These are phyloP conservation scores for Girardia tigrina DNA, from an alignment of 2,888 invertebrate species.

Conservation along the genomic window DNA sequence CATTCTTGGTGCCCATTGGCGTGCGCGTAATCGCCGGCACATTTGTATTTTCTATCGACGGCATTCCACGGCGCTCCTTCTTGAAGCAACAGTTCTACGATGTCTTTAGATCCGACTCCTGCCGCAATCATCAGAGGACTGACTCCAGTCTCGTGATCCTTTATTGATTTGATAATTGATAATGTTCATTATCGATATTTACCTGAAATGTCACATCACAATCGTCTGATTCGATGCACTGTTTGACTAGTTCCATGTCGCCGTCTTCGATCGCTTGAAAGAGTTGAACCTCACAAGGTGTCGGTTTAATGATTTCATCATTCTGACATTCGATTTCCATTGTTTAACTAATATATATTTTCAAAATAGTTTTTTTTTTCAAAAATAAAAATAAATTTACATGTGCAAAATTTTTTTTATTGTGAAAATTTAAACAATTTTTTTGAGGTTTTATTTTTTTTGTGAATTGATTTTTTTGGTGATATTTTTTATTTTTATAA, in stretches of 20 bases:
- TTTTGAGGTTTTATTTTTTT: too few relatives aligned
- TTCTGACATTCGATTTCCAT: background rate
- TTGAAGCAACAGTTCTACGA: slow-evolving; percentile 31
- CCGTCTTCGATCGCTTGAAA: background rate
- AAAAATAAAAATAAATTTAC: too few relatives aligned
- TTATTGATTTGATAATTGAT: background rate
- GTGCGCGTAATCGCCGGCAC: slow-evolving; percentile 36
- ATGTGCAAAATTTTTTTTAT: too few relatives aligned
- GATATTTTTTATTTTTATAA: too few relatives aligned
- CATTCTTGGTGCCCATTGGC: slow-evolving; percentile 35
- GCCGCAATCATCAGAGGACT: slow-evolving; percentile 37
- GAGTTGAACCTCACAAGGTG: background rate
- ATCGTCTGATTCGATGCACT: background rate
- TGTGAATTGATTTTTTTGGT: too few relatives aligned
- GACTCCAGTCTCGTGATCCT: slow-evolving; percentile 36
- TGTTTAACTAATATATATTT: too few relatives aligned
- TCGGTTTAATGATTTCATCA: background rate
- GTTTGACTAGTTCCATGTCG: background rate
- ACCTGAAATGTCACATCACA: slow-evolving; percentile 5
- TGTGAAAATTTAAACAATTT: too few relatives aligned
- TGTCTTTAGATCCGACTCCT: slow-evolving; percentile 29
- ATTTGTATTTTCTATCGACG: slow-evolving; percentile 34
- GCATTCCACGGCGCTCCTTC: slow-evolving; percentile 37
- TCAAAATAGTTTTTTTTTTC: too few relatives aligned
- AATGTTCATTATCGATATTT: background rate